Evolutionary conservation across 2,113 vertebrate species (phyloP), one percentile per base, ranked within the genome.

Genomic region (Tor tambroides): DNA sequence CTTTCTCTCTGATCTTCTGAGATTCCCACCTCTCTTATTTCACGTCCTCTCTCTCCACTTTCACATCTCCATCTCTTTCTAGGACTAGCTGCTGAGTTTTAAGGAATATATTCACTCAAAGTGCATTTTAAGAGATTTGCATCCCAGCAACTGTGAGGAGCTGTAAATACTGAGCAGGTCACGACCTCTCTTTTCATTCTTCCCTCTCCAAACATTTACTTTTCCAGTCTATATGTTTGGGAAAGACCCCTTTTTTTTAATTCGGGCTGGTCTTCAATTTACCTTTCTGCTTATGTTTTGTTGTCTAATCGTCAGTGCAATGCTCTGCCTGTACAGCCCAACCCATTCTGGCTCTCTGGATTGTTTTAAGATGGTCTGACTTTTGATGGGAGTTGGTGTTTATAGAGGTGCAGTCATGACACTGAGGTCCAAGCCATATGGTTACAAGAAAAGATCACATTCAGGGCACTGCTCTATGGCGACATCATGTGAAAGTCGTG

Each of bases 131-230:
- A 83, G 49, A 83, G 71, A 83, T 83, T 32, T 83, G 65, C 46
- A 71, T 51, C 81, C 65, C 43, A 49, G 81, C 81, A 49, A 83
- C 72, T 17, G 11, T 81, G 49, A 85, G 61, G 79, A 78, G 84
- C 56, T 80, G 81, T 87, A 84, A 80, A 87, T 30, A 67, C 80
- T 30, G 41, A 15, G 26, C 7, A 1, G 74, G 41, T 81, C 35
- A 6, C 19, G 12, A 83, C 69, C 54, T 67, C 0, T 8, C 30
- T 51, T 51, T 84, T 41, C 77, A 56, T 81, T 69, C 76, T 87
- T 81, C n/a, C 38, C 69, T 89, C 76, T 81, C 41, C 69, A 89
- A 89, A 89, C 88, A 89, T 85, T 85, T 87, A 87, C 74, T 89
- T 87, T 89, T 85, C 59, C 82, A 85, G 54, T 41, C 77, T 38